Evolutionary conservation across 2,888 invertebrate genomes (phyloP).

Genomic region (Mesorhabditis sp.): DNA sequence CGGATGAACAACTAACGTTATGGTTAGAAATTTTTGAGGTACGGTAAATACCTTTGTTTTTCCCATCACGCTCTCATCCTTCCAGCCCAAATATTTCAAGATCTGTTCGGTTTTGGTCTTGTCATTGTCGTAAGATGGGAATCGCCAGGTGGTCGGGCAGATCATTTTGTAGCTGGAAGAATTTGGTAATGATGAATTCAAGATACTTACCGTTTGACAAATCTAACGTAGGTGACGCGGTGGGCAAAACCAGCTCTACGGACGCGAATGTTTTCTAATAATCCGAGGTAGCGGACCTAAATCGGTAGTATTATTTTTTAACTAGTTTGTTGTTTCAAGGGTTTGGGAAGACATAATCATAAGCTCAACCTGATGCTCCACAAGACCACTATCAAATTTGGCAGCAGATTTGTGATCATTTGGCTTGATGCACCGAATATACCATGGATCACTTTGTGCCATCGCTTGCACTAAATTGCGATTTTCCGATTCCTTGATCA

Average conservation of each 20-base stretch:
- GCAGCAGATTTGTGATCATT: conserved; percentile 86
- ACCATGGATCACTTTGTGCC: conserved; percentile 73
- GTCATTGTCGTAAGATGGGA: conserved; percentile 73
- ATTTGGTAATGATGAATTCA: background rate
- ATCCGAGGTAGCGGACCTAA: conserved; percentile 73
- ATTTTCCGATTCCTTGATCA: background rate
- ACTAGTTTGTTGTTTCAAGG: background rate
- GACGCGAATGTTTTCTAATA: conserved; percentile 91
- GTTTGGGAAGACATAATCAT: background rate
- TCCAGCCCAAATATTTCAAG: conserved; percentile 74
- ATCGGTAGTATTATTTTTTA: background rate
- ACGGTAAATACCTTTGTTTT: conserved; percentile 77
- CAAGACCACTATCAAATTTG: conserved; percentile 78
- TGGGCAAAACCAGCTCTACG: conserved; percentile 95
- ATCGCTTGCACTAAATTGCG: conserved; percentile 76
- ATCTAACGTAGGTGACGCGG: conserved; percentile 85
- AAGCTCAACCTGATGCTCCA: conserved; percentile 61
- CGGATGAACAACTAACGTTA: conserved; percentile 71
- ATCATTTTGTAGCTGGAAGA: conserved; percentile 87
- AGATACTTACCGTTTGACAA: conserved; percentile 73
- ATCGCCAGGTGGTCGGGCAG: conserved; percentile 92
- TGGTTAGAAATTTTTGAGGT: background rate
- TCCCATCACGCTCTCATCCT: conserved; percentile 84
- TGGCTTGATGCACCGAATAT: conserved; percentile 93
- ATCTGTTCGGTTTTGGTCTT: conserved; percentile 61